Percentiles rank a stretch among this genome's conserved stretches.
Evolutionary conservation across 1,140 invertebrate genomes (phyloP).

Genomic region (Bombus pascuorum): DNA sequence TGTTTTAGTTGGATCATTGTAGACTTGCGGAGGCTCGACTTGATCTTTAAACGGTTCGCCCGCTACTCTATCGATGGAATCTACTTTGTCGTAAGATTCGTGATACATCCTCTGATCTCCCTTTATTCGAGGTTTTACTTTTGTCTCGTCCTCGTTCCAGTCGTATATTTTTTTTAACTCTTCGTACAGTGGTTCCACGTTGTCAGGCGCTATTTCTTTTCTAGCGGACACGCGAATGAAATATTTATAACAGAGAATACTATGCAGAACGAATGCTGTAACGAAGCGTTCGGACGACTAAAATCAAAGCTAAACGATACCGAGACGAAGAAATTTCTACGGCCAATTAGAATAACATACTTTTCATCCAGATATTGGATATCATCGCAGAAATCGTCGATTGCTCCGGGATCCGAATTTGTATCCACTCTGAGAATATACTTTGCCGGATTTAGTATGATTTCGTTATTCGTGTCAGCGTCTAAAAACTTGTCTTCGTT

Average conservation of each 20-base stretch:
- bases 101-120: slow-evolving; percentile 60
- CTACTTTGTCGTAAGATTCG: slow-evolving; percentile 37
- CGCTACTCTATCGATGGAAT: neutral
- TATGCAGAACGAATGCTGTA: no score
- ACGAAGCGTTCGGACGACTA: neutral
- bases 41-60: neutral
- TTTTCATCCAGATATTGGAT: neutral
- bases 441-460: neutral
- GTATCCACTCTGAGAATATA: neutral
- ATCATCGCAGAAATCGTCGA: slow-evolving; percentile 1
- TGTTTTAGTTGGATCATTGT: neutral
- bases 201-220: slow-evolving; percentile 2
- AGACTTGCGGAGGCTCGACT: neutral
- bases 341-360: neutral
- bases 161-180: slow-evolving; percentile 59
- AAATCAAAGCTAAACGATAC: no score
- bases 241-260: neutral
- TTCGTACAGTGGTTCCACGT: slow-evolving; percentile 51
- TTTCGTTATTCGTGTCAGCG: neutral
- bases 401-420: no score
- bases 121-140: slow-evolving; percentile 38
- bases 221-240: neutral
- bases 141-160: slow-evolving; percentile 50
- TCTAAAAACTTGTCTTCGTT: slow-evolving; percentile 33
- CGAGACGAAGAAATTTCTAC: no score